A percentile compares a stretch with the other conserved stretches of the same genome.
Evolutionary conservation across 2,888 invertebrate species (phyloP).

Genomic region (Tinea semifulvella): DNA sequence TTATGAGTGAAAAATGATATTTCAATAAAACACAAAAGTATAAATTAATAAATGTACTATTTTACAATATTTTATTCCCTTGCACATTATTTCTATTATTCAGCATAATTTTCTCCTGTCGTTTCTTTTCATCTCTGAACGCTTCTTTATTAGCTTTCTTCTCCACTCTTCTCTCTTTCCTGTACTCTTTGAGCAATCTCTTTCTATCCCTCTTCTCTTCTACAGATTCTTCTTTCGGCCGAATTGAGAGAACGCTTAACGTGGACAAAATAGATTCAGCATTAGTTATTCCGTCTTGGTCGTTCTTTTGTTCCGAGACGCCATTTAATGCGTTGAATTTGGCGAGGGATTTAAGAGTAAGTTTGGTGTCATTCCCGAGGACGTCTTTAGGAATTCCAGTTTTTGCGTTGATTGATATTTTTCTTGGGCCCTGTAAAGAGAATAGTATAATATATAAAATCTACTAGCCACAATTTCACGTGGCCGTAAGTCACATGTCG

Average conservation of each 20-base stretch:
- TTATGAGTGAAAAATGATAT: too few species aligned
- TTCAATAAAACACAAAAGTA: too few species aligned
- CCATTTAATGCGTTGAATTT: slow-evolving; percentile 63
- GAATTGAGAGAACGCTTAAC: slow-evolving; percentile 71
- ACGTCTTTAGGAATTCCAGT: slow-evolving; percentile 79
- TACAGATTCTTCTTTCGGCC: slow-evolving; percentile 79
- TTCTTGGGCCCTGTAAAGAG: slow-evolving; percentile 49
- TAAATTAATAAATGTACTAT: slow-evolving; percentile 16
- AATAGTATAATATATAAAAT: neutral
- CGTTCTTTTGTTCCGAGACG: slow-evolving; percentile 23
- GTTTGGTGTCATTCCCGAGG: slow-evolving; percentile 68
- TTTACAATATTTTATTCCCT: slow-evolving; percentile 72
- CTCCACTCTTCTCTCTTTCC: slow-evolving; percentile 80
- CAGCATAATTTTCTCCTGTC: slow-evolving; percentile 78
- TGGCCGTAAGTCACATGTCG: too few species aligned
- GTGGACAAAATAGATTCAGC: slow-evolving; percentile 74
- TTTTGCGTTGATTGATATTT: slow-evolving; percentile 75
- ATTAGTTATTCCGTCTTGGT: slow-evolving; percentile 63
- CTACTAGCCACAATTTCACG: too few species aligned
- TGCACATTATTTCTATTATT: slow-evolving; percentile 81
- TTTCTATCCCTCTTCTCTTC: slow-evolving; percentile 84
- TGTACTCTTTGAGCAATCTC: slow-evolving; percentile 78
- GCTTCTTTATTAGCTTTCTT: slow-evolving; percentile 82
- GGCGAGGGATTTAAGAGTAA: slow-evolving; percentile 76
- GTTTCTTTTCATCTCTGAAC: slow-evolving; percentile 86